These are phyloP conservation scores for Agapostemon virescens DNA, from an alignment of 2,888 invertebrate genomes.

Conservation along the genomic window DNA sequence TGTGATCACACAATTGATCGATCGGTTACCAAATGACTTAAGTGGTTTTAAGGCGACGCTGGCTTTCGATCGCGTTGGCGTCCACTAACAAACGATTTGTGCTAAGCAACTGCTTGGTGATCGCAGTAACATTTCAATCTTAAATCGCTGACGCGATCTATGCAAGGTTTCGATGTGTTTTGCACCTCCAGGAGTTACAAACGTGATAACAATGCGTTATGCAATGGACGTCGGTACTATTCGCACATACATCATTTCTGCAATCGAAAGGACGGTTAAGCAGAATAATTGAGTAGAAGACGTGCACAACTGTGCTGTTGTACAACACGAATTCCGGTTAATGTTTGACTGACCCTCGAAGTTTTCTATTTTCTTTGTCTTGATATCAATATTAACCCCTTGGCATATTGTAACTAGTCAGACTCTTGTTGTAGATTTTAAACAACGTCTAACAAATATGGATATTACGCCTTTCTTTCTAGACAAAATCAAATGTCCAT, in stretches of 20 bases:
- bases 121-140: neutral
- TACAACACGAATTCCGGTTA: neutral
- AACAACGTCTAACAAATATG: no score
- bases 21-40: neutral
- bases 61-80: neutral
- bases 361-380: neutral
- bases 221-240: neutral
- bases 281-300: neutral
- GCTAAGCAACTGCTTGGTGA: neutral
- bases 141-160: neutral
- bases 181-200: neutral
- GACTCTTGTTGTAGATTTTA: no score
- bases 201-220: neutral
- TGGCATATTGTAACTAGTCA: no score
- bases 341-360: neutral
- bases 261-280: neutral
- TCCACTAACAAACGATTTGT: neutral
- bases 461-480: no score
- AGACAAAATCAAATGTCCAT: no score
- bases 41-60: no score
- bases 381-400: neutral
- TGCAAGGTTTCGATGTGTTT: neutral
- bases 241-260: neutral
- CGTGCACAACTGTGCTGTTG: neutral
- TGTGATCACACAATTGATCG: neutral